Base-by-base conservation (phyloP, 2,113 vertebrate species). In the Corythoichthys haematopterus region DNA sequence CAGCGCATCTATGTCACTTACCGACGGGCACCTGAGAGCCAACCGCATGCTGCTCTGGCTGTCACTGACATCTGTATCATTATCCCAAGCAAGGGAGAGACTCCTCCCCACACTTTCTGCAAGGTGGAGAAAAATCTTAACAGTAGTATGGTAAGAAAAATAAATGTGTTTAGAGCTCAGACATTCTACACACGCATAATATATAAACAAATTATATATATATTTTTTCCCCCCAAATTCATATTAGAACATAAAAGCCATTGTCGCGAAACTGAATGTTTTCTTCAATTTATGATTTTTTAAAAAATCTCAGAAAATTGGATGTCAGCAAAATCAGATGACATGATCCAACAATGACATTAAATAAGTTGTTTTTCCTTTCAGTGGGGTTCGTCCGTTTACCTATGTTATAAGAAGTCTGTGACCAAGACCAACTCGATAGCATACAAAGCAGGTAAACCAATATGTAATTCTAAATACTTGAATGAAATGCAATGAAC, bases 331-430 rank as follows among this genome's bases (percentile, higher is more conserved):
- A 16, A 51, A 51, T 51, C 13, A 14, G 16, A 6, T n/a, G 1
- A 53, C 20, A 53, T 28, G 20, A 28, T 28, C 20, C 20, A 28
- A 20, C 9, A 28, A 28, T 53, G 20, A 53, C 52, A 53, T 28
- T n/a, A 53, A 33, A 53, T 10, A 28, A 8, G 13, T 66, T 6
- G 69, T 16, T 37, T 40, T 55, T 52, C 52, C 13, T 69, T 73
- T n/a, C 86, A 98, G 97, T 99, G 94, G 97, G 97, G 97, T 37
- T 97, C 97, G 62, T 93, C 95, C 2, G 95, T 97, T 3, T 99
- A 94, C 83, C 90, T 99, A 72, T 99, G 97, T 86, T 99, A 98
- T 53, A 99, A 99, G 89, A 99, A 99, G 84, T 98, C 97, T 58
- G 94, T 99, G 92, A 95, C 95, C 83, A 98, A 99, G 91, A 96